Base-by-base conservation (phyloP, 2,888 invertebrate species). In the Pammene aurita region DNA sequence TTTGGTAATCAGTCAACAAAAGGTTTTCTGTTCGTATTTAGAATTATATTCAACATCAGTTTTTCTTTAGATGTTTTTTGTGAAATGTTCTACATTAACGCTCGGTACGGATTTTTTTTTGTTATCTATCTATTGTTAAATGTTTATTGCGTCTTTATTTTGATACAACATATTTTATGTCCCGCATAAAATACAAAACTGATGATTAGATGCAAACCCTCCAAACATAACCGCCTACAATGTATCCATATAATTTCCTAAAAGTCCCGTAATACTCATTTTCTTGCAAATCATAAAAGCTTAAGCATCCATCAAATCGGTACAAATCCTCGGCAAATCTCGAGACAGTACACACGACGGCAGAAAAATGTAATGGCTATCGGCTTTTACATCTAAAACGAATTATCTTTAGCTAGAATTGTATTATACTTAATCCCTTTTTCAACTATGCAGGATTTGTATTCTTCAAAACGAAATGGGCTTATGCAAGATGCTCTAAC, bases 231-330 rank as follows among this genome's bases (percentile, higher is more conserved):
- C 14, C 16, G 41, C 13, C 18, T 48, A 62, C 61, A 62, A 61
- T 61, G 46, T 38, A 62, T 62, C 50, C 61, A n/a, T 44, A 58
- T 62, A 62, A 62, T 62, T 61, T 62, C 61, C 61, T 9, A 41
- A 57, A 46, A 62, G 41, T 50, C 61, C 61, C 52, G 34, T 48
- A 62, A 67, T 63, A 68, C 63, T 68, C 57, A 68, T 68, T 68
- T 57, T 18, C 67, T 63, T 68, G 63, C 52, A 68, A 68, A 69
- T 69, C 65, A 69, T 65, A 65, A 69, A 60, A 69, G 65, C 65
- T 55, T 64, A 65, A 55, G 57, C 64, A 50, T 65, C 65, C 58
- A 58, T 69, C 60, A 64, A 63, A 60, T 62, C 54, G 69, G 52
- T 38, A 60, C 69, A 69, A 69, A 69, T 69, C 69, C 69, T 46